Evolutionary conservation across 2,113 vertebrate genomes (phyloP).

Genomic region (Seriola dumerili): DNA sequence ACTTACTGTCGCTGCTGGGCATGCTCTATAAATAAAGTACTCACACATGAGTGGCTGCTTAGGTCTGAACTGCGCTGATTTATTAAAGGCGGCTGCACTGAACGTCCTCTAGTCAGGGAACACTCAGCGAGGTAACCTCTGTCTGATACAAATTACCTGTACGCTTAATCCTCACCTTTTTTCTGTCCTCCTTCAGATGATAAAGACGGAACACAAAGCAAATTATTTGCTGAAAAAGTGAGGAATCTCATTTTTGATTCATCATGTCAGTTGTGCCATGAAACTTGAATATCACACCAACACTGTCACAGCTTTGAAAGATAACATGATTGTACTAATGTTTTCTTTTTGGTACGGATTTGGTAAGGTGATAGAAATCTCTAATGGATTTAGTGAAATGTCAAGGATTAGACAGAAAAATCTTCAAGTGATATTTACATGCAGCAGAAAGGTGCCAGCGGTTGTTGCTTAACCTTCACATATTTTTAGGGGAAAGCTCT

Average conservation of each 20-base stretch:
- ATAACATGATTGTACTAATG: neutral
- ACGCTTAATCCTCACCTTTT: slow-evolving; percentile 22
- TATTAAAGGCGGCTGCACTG: slow-evolving; percentile 33
- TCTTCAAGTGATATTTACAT: neutral
- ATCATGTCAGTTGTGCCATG: neutral
- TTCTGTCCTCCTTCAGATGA: slow-evolving; percentile 2
- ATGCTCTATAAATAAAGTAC: slow-evolving; percentile 61
- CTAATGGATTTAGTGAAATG: slow-evolving; percentile 10
- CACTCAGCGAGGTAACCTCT: slow-evolving; percentile 21
- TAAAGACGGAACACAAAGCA: neutral
- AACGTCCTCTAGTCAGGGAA: slow-evolving; percentile 22
- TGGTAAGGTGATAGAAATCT: neutral
- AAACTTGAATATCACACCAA: neutral
- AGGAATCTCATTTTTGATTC: neutral
- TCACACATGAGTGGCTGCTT: slow-evolving; percentile 44
- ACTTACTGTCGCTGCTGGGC: slow-evolving; percentile 25
- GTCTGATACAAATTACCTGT: neutral
- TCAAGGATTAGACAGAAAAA: slow-evolving; percentile 2
- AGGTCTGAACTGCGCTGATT: slow-evolving; percentile 44
- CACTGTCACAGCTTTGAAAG: neutral
- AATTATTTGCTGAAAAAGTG: neutral
- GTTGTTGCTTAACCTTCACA: slow-evolving; percentile 10
- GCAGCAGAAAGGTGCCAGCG: neutral
- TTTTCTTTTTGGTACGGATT: neutral
- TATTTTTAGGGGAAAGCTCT: slow-evolving; percentile 15